Conservation (phyloP, 2,113 vertebrate species). For the Pardalotus punctatus region DNA sequence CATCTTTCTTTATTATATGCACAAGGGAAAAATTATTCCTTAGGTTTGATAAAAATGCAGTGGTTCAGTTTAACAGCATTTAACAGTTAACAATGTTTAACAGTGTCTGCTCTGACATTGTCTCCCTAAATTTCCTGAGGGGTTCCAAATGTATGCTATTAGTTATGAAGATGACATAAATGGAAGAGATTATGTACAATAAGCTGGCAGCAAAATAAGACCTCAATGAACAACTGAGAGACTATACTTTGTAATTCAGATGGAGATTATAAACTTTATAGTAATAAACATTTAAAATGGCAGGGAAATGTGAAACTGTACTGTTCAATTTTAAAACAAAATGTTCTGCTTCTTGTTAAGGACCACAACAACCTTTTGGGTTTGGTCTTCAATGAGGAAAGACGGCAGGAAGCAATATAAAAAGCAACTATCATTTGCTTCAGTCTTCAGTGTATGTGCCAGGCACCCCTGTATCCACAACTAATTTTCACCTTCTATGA, state of each 20-base stretch:
- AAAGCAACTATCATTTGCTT: background rate
- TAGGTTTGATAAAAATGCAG: background rate
- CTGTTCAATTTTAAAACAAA: background rate
- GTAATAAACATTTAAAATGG: background rate
- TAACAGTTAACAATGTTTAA: background rate
- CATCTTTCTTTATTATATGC: background rate
- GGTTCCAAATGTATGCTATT: background rate
- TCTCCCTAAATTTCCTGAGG: background rate
- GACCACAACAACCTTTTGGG: background rate
- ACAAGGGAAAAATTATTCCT: background rate
- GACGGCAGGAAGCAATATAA: background rate
- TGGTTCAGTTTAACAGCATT: background rate
- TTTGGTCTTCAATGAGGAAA: background rate
- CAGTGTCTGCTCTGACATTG: background rate
- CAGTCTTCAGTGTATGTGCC: rapidly evolving
- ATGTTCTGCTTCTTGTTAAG: background rate
- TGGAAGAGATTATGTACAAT: background rate
- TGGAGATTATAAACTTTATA: background rate
- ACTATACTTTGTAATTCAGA: background rate
- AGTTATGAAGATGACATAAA: background rate
- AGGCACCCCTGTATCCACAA: background rate
- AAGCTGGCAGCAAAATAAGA: background rate
- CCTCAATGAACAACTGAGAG: background rate
- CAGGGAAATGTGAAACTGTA: background rate
- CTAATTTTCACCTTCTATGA: background rate